Base-by-base conservation (phyloP, 2,888 invertebrate species). In the Leucoma salicis region DNA sequence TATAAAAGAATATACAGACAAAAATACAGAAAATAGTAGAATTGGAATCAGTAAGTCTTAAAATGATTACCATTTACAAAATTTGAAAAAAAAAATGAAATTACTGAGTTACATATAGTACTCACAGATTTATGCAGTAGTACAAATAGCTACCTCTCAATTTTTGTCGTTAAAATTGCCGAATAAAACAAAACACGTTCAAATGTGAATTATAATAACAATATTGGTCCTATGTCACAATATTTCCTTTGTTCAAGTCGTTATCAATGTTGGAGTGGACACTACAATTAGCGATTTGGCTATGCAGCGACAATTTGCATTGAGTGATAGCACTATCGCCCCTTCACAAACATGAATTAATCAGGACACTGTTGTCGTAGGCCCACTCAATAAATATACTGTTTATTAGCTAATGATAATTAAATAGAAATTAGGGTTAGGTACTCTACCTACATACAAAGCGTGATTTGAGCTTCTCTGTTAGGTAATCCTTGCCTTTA, bases 221-320 rank as follows among this genome's bases (percentile, higher is more conserved):
- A n/a, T n/a, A n/a, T n/a, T 39, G 12, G 16, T 28, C 5, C 11
- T 38, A 21, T 11, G 7, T 12, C 24, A 25, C 43, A 29, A 7
- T 31, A 36, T 39, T 35, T 38, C 32, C 28, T 24, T 27, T 31
- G 34, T 24, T 34, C 18, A 10, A 14, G 10, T 21, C 3, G 32
- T 43, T 39, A 46, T 74, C 66, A 38, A 35, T 61, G 43, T 63
- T 63, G 64, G 46, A 54, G 50, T 53, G 54, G 63, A 42, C 41
- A 51, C 40, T 66, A 57, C 60, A 77, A 79, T 81, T 83, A 83
- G 79, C 84, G 73, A 85, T 82, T 81, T 78, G 76, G 70, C 69
- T 66, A 73, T 70, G 72, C 71, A 70, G 72, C 67, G 73, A 72
- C 77, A 84, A 86, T 86, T 87, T 86, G 83, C 84, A 78, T 85